A percentile compares a stretch with the other conserved stretches of the same genome.
phyloP scores from a whole-genome alignment of 1,140 invertebrate genomes.

The Drosophila neocordata region DNA sequence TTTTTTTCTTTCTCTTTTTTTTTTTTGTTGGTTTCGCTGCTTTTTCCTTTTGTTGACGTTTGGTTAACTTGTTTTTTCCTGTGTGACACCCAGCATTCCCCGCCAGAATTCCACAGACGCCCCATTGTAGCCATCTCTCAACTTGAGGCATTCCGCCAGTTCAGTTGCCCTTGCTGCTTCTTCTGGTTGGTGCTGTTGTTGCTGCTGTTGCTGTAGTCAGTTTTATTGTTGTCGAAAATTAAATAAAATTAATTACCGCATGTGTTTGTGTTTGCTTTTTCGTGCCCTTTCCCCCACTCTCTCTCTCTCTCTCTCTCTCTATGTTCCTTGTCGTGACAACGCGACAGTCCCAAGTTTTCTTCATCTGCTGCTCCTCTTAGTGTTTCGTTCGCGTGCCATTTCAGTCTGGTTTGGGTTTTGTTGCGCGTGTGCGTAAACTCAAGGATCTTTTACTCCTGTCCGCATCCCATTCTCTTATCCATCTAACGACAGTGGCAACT shows the following conservation, averaged over 20 bases:
- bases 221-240: slow-evolving; percentile 79
- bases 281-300: background rate
- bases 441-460: background rate
- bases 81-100: slow-evolving; percentile 29
- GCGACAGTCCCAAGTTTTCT: slow-evolving; percentile 1
- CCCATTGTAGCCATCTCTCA: background rate
- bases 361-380: background rate
- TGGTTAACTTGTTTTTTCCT: slow-evolving; percentile 79
- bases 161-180: slow-evolving; percentile 4
- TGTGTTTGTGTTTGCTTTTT: slow-evolving; percentile 56
- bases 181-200: slow-evolving; percentile 24
- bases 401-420: background rate
- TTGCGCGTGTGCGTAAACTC: slow-evolving; percentile 10
- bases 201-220: slow-evolving; percentile 55
- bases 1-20: slow-evolving; percentile 33
- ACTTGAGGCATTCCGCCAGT: too few relatives aligned
- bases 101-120: background rate
- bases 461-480: background rate
- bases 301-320: background rate
- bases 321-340: background rate
- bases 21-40: background rate
- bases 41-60: slow-evolving; percentile 60
- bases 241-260: slow-evolving; percentile 79
- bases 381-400: slow-evolving; percentile 7
- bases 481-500: background rate